Evolutionary conservation across 2,797 vertebrate species (phyloP).

Genomic region (Neosalanx taihuensis): DNA sequence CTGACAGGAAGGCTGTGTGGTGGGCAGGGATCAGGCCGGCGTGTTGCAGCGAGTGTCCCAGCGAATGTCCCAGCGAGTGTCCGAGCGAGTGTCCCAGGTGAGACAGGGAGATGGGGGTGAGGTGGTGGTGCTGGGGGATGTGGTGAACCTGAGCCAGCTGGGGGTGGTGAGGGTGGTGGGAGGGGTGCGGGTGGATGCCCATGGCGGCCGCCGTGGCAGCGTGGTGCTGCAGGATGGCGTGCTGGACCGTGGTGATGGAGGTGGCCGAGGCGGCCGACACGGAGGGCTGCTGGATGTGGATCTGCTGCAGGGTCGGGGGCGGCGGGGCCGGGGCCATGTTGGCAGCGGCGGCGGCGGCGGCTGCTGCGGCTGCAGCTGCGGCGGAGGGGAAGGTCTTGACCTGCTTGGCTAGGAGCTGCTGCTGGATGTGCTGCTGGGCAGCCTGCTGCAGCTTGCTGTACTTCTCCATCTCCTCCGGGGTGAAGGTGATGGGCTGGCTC

Average conservation of each 20-base stretch:
- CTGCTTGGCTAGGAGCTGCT: constrained; percentile 96
- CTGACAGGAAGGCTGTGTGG: constrained; percentile 90
- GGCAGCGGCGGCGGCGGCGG: constrained; percentile 70
- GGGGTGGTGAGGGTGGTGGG: constrained; percentile 86
- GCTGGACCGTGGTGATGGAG: constrained; percentile 92
- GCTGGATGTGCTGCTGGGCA: constrained; percentile 97
- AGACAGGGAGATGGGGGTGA: constrained; percentile 89
- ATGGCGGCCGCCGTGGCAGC: constrained; percentile 86
- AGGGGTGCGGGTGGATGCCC: constrained; percentile 86
- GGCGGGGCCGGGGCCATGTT: constrained; percentile 69
- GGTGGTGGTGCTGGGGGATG: constrained; percentile 92
- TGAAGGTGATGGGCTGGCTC: constrained; percentile 98
- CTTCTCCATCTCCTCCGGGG: constrained; percentile 98
- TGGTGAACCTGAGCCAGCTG: constrained; percentile 95
- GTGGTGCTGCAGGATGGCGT: constrained; percentile 95
- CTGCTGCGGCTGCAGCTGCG: constrained; percentile 72
- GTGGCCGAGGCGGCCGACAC: constrained; percentile 83
- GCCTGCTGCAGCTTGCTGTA: constrained; percentile 98
- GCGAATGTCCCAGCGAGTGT: constrained; percentile 88
- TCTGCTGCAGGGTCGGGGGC: constrained; percentile 85
- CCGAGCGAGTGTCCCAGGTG: constrained; percentile 88
- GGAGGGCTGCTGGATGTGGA: constrained; percentile 94
- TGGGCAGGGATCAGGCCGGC: constrained; percentile 88
- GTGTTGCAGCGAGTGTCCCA: constrained; percentile 85
- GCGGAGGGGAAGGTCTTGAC: constrained; percentile 89